A percentile compares a stretch with the other conserved stretches of the same genome.
These are phyloP conservation scores for Eurytoma adleriae DNA, from an alignment of 2,888 invertebrate genomes.

Conservation along the genomic window DNA sequence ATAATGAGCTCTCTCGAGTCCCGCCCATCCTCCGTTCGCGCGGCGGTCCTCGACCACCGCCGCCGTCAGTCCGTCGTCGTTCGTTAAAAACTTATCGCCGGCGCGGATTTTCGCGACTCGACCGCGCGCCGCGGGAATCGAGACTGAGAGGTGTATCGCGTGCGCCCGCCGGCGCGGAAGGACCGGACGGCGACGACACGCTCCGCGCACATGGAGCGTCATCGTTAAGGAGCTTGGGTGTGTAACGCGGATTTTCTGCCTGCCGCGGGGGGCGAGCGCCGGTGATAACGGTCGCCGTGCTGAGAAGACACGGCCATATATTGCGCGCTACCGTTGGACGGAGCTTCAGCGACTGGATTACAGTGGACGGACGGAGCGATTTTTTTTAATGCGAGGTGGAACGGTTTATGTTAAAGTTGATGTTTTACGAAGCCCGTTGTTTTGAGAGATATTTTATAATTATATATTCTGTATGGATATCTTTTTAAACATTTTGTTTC, in stretches of 20 bases:
- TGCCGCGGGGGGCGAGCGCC: neutral
- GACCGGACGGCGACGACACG: constrained; percentile 26
- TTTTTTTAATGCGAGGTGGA: too few species aligned
- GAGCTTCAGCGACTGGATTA: too few species aligned
- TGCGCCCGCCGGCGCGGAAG: constrained; percentile 13
- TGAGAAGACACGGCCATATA: too few species aligned
- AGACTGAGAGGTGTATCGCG: neutral
- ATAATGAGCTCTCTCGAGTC: constrained; percentile 46
- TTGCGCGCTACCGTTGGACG: too few species aligned
- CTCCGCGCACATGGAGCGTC: constrained; percentile 15
- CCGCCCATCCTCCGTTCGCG: neutral
- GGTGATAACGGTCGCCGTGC: constrained; percentile 31
- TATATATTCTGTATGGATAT: too few species aligned
- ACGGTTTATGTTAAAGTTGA: too few species aligned
- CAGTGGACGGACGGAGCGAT: neutral
- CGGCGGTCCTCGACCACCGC: neutral
- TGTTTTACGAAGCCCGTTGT: too few species aligned
- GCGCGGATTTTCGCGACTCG: neutral
- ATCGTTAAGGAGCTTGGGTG: constrained; percentile 4
- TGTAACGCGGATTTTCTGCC: neutral
- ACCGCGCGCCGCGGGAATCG: neutral
- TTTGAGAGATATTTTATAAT: too few species aligned
- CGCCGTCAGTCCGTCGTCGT: neutral
- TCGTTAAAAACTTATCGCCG: constrained; percentile 24
- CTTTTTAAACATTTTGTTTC: too few species aligned